These are phyloP conservation scores for Loriculus beryllinus DNA, from an alignment of 2,797 vertebrate genomes.

Conservation along the genomic window DNA sequence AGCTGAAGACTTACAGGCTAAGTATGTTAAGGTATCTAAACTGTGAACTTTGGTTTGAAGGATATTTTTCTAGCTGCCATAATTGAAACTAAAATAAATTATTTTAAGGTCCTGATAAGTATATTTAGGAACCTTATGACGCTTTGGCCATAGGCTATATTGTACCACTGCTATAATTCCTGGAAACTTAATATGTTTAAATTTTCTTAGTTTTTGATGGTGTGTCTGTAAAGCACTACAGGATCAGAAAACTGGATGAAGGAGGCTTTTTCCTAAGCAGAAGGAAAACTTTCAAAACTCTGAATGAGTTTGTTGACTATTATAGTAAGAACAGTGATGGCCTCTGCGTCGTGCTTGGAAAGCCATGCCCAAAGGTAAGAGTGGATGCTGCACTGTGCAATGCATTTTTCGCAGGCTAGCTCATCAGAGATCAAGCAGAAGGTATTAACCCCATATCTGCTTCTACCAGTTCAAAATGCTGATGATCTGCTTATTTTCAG, in stretches of 20 bases:
- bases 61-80: neutral
- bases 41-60: neutral
- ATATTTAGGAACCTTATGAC: neutral
- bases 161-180: neutral
- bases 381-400: neutral
- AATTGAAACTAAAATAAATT: neutral
- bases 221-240: slow-evolving; percentile 89
- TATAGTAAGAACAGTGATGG: slow-evolving; percentile 81
- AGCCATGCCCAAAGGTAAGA: slow-evolving; percentile 89
- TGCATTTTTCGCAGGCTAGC: neutral
- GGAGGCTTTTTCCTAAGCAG: slow-evolving; percentile 81
- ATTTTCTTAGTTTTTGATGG: slow-evolving; percentile 83
- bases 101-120: neutral
- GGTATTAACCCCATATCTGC: neutral
- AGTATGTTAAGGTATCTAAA: neutral
- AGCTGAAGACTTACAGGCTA: neutral
- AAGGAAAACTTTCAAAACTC: slow-evolving; percentile 74
- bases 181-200: neutral
- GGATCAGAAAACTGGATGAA: slow-evolving; percentile 76
- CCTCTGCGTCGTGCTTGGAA: slow-evolving; percentile 81
- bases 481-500: neutral
- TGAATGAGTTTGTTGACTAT: slow-evolving; percentile 83
- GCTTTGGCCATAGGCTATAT: neutral
- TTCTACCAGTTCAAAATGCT: neutral
- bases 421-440: neutral